Percentiles rank a stretch among this genome's conserved stretches.
phyloP scores from a whole-genome alignment of 1,140 invertebrate species.

The Brachionus rotundiformis region DNA sequence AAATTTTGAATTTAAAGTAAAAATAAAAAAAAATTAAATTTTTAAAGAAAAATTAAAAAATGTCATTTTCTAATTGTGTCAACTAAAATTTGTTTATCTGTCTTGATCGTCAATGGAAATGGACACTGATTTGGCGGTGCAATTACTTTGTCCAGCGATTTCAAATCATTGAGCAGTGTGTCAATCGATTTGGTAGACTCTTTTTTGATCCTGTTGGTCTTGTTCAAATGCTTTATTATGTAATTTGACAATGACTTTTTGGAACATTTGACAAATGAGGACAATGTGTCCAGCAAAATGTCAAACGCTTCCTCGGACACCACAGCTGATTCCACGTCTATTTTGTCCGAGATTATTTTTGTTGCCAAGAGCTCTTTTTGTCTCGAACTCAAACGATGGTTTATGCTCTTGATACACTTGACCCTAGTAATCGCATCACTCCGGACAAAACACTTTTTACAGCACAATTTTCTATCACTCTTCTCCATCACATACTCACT shows the following conservation, averaged over 20 bases:
- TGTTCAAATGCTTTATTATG: constrained; percentile 23
- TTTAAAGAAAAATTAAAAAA: too few species aligned
- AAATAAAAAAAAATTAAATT: too few species aligned
- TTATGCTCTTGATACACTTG: not conserved
- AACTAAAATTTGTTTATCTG: not conserved
- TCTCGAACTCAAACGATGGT: constrained; percentile 35
- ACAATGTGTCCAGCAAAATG: not conserved
- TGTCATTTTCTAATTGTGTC: too few species aligned
- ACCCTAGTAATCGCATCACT: not conserved
- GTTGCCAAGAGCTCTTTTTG: constrained; percentile 45
- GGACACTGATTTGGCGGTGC: constrained; percentile 48
- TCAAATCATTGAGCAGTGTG: constrained; percentile 2
- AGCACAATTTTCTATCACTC: not conserved
- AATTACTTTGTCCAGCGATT: constrained; percentile 23
- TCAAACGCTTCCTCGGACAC: not conserved
- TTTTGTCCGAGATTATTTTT: not conserved
- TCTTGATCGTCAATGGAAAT: not conserved
- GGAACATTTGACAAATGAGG: not conserved
- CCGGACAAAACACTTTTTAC: not conserved
- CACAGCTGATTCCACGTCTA: not conserved
- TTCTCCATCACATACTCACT: not conserved
- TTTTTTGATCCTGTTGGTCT: not conserved
- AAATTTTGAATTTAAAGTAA: too few species aligned
- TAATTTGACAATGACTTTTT: constrained; percentile 43
- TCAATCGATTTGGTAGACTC: not conserved